Base-by-base conservation (phyloP, 2,888 invertebrate genomes). In the Machimus atricapillus region DNA sequence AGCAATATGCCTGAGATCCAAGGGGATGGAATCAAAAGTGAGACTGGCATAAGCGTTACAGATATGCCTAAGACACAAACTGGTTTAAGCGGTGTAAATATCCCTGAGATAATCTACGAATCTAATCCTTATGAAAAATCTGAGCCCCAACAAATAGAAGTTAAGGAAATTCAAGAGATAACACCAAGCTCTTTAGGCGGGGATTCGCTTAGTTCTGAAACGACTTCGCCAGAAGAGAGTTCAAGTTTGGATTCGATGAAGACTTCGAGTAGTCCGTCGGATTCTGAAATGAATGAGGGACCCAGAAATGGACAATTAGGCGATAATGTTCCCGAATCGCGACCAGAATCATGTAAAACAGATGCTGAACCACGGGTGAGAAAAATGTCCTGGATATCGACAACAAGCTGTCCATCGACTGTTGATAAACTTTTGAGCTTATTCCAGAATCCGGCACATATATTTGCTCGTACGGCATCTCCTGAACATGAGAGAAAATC, bases 401-500 rank as follows among this genome's bases (percentile, higher is more conserved):
- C 94, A 86, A 87, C 91, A 9, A 86, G 87, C 7, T 89, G 89
- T 90, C 94, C 94, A 0, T 94, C 95, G 8, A 94, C 95, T 90
- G 92, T 96, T 83, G 95, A 95, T 88, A 95, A 95, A 90, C 91
- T 96, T 2, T 90, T 95, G 0, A 95, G 95, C 37, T 90, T 96
- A 2, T 95, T 96, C 90, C 95, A 95, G 89, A 94, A 95, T 90
- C 95, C 95, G 0, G 93, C 93, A 82, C 94, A 93, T 89, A 91
- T 95, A 83, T 95, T 95, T 90, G 94, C 94, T 12, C 94, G 94
- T 87, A 92, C 91, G 86, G 90, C 90, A 85, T 91, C 91, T 16
- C 91, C 89, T 37, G 92, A 90, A 88, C 89, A 19, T 8, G 87
- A 87, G n/a, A 87, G 43, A n/a, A 88, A 85, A 81, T 16, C 8